Percentiles rank a stretch among this genome's conserved stretches.
Evolutionary conservation across 2,797 vertebrate species (phyloP).

Genomic region (Hyperoplus lanceolatus): DNA sequence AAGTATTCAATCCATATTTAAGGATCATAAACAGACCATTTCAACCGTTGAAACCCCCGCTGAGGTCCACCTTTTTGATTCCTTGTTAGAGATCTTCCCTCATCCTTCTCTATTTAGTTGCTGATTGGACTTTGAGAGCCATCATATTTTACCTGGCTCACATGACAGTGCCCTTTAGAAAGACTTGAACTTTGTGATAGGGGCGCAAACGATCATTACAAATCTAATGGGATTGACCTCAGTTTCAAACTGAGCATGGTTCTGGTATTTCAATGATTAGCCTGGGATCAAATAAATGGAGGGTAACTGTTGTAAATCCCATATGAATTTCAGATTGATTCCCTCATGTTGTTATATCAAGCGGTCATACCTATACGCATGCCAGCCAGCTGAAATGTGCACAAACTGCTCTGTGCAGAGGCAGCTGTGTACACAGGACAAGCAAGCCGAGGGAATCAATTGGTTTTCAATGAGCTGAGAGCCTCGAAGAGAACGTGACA

Average conservation of each 20-base stretch:
- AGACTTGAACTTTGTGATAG: background rate
- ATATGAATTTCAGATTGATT: constrained; percentile 2
- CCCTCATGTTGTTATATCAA: background rate
- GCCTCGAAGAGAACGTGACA: constrained; percentile 25
- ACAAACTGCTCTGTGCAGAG: constrained; percentile 23
- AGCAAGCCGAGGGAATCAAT: constrained; percentile 36
- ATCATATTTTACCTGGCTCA: background rate
- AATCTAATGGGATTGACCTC: constrained; percentile 16
- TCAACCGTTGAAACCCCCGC: background rate
- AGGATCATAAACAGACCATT: background rate
- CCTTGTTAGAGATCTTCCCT: background rate
- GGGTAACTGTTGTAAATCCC: constrained; percentile 11
- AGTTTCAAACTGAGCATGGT: background rate
- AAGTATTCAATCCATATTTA: background rate
- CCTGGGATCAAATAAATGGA: constrained; percentile 11
- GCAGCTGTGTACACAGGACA: constrained; percentile 27
- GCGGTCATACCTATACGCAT: constrained; percentile 7
- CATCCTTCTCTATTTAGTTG: background rate
- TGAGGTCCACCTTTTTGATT: background rate
- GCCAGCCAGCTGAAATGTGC: constrained; percentile 6
- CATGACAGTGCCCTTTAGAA: background rate
- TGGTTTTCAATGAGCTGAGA: constrained; percentile 18
- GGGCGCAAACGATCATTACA: constrained; percentile 1
- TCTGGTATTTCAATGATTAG: background rate
- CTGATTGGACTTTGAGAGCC: constrained; percentile 13